A percentile compares a stretch with the other conserved stretches of the same genome.
phyloP scores from a whole-genome alignment of 2,888 invertebrate genomes.

The Xanthorhoe spadicearia region DNA sequence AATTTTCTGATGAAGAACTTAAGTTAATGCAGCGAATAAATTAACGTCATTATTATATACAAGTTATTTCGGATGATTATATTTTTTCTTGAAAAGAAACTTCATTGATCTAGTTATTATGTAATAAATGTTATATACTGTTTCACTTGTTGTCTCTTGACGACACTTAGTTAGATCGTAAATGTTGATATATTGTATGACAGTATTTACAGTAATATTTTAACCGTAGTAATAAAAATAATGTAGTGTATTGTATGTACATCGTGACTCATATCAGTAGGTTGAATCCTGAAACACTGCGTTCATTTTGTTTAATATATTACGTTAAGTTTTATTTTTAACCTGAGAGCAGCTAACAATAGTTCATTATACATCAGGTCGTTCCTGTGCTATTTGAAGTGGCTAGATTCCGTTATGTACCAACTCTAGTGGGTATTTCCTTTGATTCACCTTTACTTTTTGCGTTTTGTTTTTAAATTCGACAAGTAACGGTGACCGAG shows the following conservation, averaged over 20 bases:
- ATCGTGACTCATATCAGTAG: slow-evolving; percentile 20
- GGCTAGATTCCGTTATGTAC: slow-evolving; percentile 12
- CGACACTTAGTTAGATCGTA: slow-evolving; percentile 11
- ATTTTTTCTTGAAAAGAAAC: slow-evolving; percentile 24
- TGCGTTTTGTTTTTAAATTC: slow-evolving; percentile 38
- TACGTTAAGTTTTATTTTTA: not conserved
- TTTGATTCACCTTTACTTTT: slow-evolving; percentile 30
- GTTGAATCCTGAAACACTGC: slow-evolving; percentile 15
- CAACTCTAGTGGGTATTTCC: not conserved
- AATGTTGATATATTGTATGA: slow-evolving; percentile 29
- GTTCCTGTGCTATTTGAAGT: slow-evolving; percentile 3
- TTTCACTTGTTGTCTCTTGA: slow-evolving; percentile 25
- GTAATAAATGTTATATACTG: slow-evolving; percentile 10
- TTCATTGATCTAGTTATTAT: slow-evolving; percentile 17
- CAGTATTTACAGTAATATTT: slow-evolving; percentile 31
- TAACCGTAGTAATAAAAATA: slow-evolving; percentile 11
- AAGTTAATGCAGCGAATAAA: slow-evolving; percentile 5
- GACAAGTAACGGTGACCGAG: slow-evolving; percentile 52
- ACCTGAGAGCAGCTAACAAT: not conserved
- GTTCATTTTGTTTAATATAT: slow-evolving; percentile 3
- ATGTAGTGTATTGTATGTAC: slow-evolving; percentile 15
- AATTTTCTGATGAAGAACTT: not conserved
- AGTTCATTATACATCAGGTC: not conserved
- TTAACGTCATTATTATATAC: slow-evolving; percentile 11
- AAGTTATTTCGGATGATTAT: slow-evolving; percentile 16